Percentiles rank a stretch among this genome's conserved stretches.
These are phyloP conservation scores for Indicator indicator DNA, from an alignment of 2,113 vertebrate species.

Conservation along the genomic window DNA sequence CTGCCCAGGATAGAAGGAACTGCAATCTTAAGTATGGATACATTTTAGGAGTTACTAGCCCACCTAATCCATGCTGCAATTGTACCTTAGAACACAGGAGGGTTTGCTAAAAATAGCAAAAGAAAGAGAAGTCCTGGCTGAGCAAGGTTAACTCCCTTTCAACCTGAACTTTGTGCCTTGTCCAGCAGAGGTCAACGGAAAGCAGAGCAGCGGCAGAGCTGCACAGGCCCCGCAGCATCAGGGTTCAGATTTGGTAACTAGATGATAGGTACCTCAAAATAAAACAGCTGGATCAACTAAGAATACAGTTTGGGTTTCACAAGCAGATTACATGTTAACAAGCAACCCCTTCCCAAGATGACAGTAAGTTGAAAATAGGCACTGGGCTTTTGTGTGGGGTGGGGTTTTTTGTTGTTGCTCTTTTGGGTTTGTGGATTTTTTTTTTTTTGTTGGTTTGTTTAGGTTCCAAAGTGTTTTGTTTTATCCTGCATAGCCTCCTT, in stretches of 20 bases:
- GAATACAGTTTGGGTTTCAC: not conserved
- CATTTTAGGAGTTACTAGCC: not conserved
- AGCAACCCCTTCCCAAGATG: fast-evolving
- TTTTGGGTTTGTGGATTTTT: too few relatives aligned
- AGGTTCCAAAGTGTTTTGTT: not conserved
- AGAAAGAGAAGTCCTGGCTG: not conserved
- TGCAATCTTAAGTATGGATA: not conserved
- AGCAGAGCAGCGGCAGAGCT: not conserved
- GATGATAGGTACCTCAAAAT: not conserved
- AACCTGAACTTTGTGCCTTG: not conserved
- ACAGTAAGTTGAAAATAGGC: not conserved
- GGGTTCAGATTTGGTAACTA: not conserved
- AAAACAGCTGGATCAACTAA: not conserved
- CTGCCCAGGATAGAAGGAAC: not conserved
- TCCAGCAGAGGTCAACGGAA: not conserved
- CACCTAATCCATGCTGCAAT: not conserved
- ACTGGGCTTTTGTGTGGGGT: too few relatives aligned
- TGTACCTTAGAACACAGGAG: not conserved
- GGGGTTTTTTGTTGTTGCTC: too few relatives aligned
- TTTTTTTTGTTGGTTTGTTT: not conserved
- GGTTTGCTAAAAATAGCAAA: not conserved
- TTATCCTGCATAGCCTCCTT: not conserved
- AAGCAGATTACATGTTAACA: not conserved
- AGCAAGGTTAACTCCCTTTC: not conserved
- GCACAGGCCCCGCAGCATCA: not conserved